phyloP scores from a whole-genome alignment of 2,797 vertebrate genomes.

The Petrocephalus sullivani region DNA sequence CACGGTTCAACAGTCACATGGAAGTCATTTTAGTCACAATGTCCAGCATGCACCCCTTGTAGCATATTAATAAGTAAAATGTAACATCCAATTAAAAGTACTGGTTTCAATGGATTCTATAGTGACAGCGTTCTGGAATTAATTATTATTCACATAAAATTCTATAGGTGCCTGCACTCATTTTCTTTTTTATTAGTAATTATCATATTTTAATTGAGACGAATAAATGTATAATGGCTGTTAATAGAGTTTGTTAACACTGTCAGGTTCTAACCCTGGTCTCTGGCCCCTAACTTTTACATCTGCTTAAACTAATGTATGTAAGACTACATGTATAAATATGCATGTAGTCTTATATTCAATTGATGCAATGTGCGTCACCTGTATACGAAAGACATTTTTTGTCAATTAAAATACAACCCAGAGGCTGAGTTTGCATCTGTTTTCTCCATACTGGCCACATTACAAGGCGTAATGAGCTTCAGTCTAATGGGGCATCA shows the following conservation, averaged over 20 bases:
- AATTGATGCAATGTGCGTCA: background rate
- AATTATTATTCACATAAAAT: background rate
- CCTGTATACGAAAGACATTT: background rate
- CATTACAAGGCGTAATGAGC: background rate
- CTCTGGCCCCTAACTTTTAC: background rate
- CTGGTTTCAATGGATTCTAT: no score
- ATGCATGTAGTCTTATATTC: background rate
- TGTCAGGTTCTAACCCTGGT: background rate
- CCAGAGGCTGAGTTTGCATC: background rate
- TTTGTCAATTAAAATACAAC: constrained; percentile 2
- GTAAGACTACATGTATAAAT: background rate
- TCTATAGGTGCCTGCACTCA: background rate
- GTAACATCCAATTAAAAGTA: background rate
- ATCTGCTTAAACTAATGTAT: background rate
- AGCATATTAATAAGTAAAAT: background rate
- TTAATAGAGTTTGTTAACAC: background rate
- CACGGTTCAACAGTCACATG: background rate
- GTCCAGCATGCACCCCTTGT: background rate
- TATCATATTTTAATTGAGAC: background rate
- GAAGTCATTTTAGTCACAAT: background rate
- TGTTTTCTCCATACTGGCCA: background rate
- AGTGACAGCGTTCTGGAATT: background rate
- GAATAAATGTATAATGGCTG: background rate
- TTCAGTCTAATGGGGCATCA: constrained; percentile 9
- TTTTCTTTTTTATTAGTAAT: background rate